Percentiles rank a stretch among this genome's conserved stretches.
These are phyloP conservation scores for Oophaga pumilio DNA, from an alignment of 2,113 vertebrate genomes.

Conservation along the genomic window DNA sequence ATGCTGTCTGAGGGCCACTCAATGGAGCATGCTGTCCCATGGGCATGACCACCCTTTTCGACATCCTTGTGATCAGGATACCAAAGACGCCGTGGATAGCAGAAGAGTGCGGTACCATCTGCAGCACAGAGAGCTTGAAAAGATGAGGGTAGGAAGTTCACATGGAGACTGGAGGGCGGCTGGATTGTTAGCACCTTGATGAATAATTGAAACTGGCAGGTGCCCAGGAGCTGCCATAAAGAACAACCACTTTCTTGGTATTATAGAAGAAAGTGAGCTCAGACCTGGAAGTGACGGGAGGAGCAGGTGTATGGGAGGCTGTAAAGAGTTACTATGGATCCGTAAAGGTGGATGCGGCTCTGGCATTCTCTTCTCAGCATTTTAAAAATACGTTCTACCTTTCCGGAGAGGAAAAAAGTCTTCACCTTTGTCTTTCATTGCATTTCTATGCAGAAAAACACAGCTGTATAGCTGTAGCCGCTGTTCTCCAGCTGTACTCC, in stretches of 20 bases:
- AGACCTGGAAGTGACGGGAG: not conserved
- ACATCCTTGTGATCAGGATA: no score
- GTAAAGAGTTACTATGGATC: not conserved
- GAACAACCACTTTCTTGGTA: not conserved
- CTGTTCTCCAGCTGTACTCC: conserved; percentile 45
- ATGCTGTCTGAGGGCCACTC: no score
- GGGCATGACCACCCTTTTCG: no score
- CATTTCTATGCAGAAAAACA: conserved; percentile 6
- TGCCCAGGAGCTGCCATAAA: not conserved
- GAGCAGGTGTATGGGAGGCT: conserved; percentile 5
- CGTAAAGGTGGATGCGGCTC: not conserved
- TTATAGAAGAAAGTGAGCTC: not conserved
- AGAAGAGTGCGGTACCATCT: not conserved
- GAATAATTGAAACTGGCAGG: conserved; percentile 3
- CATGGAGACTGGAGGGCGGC: not conserved
- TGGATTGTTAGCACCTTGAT: not conserved
- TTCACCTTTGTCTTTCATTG: conserved; percentile 21
- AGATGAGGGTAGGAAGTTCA: not conserved
- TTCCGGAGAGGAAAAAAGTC: not conserved
- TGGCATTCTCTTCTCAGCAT: not conserved
- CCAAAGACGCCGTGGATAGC: not conserved
- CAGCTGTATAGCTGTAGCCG: conserved; percentile 39
- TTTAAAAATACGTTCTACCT: not conserved
- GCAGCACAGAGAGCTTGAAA: not conserved
- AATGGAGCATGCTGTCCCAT: no score